phyloP scores from a whole-genome alignment of 1,140 invertebrate species.

The Drosophila saltans region DNA sequence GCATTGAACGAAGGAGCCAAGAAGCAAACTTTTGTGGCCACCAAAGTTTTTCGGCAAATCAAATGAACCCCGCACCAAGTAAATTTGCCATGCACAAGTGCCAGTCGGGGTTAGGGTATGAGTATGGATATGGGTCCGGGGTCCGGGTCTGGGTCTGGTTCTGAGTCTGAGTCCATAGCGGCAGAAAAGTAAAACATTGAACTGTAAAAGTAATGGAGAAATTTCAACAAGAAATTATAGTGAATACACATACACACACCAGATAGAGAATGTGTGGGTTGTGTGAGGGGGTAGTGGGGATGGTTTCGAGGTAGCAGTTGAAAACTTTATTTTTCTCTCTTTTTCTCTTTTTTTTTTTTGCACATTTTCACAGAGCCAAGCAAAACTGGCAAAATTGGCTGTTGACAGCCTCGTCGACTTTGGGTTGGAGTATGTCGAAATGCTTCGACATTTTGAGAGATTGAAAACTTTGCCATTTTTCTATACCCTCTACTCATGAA shows the following conservation, averaged over 20 bases:
- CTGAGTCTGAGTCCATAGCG: neutral
- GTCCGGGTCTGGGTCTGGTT: neutral
- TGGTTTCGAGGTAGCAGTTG: constrained; percentile 1
- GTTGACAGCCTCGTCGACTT: constrained; percentile 59
- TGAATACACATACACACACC: constrained; percentile 44
- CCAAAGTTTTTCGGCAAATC: constrained; percentile 75
- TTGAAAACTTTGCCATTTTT: constrained; percentile 71
- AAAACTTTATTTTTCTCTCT: constrained; percentile 3
- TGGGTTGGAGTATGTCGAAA: constrained; percentile 63
- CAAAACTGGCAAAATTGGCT: constrained; percentile 68
- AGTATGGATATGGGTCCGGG: neutral
- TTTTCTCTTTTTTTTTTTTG: neutral
- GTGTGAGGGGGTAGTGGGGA: neutral
- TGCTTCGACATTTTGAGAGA: constrained; percentile 72
- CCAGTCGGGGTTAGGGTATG: constrained; percentile 19
- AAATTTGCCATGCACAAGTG: constrained; percentile 74
- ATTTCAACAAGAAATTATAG: constrained; percentile 75
- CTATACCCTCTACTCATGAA: neutral
- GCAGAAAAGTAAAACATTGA: constrained; percentile 73
- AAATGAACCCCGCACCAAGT: constrained; percentile 67
- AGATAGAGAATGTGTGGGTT: constrained; percentile 3
- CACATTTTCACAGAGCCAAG: constrained; percentile 26
- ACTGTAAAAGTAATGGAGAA: constrained; percentile 76
- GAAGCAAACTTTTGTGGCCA: constrained; percentile 78
- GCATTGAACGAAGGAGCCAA: constrained; percentile 68